Evolutionary conservation across 35 echinoderm and acorn worm genomes (phyloP).

Genomic region (Nesometra sesokonis): DNA sequence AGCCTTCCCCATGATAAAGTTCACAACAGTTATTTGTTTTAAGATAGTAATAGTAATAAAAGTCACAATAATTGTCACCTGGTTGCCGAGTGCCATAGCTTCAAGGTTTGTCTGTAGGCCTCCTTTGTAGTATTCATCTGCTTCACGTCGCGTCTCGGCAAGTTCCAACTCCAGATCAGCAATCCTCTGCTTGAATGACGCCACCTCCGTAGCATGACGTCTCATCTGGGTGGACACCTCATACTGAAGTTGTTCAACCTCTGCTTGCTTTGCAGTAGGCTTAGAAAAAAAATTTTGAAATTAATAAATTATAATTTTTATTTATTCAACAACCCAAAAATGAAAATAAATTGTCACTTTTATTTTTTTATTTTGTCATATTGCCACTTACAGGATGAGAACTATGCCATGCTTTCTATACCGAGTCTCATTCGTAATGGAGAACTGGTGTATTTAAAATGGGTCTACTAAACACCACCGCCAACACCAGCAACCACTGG

Average conservation of each 20-base stretch:
- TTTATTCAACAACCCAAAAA: neutral
- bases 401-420: too few species aligned
- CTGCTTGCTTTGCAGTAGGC: constrained; percentile 37
- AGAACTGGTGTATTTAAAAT: too few species aligned
- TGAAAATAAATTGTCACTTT: neutral
- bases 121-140: constrained; percentile 72
- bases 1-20: neutral
- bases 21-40: too few species aligned
- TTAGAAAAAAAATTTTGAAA: neutral
- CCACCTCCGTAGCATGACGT: constrained; percentile 32
- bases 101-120: constrained; percentile 63
- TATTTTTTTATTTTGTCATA: neutral
- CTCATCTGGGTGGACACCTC: constrained; percentile 36
- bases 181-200: constrained; percentile 26
- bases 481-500: too few species aligned
- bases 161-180: constrained; percentile 51
- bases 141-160: constrained; percentile 49
- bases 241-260: constrained; percentile 53
- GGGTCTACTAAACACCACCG: too few species aligned
- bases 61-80: constrained; percentile 13
- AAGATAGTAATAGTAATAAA: too few species aligned
- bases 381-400: too few species aligned
- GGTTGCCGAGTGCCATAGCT: constrained; percentile 52
- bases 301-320: neutral
- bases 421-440: too few species aligned